Evolutionary conservation across 2,888 invertebrate species (phyloP).

Genomic region (Acanthosepion esculentum): DNA sequence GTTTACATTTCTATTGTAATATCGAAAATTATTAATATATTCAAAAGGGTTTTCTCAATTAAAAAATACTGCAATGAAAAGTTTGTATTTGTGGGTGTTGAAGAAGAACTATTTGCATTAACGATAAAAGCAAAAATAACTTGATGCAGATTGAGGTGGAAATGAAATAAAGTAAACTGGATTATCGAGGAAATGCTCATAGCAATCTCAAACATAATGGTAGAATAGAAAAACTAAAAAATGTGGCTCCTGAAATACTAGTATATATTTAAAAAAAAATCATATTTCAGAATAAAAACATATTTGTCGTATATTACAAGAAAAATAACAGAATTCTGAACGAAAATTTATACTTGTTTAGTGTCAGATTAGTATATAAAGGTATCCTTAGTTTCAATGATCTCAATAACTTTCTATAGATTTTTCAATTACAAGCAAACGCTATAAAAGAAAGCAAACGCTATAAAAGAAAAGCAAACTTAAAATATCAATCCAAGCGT

Average conservation of each 20-base stretch:
- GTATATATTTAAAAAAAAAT: background rate
- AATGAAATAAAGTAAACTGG: background rate
- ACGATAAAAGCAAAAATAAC: background rate
- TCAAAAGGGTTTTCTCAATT: too few relatives aligned
- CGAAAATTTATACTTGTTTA: too few relatives aligned
- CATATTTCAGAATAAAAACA: background rate
- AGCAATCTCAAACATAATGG: background rate
- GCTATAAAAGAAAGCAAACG: background rate
- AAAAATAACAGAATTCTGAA: background rate
- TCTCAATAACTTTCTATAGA: too few relatives aligned
- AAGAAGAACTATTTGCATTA: background rate
- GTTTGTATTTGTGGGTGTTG: background rate
- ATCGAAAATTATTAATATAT: background rate
- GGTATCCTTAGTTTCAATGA: too few relatives aligned
- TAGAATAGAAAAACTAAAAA: background rate
- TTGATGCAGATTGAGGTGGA: background rate
- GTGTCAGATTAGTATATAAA: too few relatives aligned
- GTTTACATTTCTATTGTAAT: background rate
- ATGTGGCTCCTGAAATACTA: background rate
- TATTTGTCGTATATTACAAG: background rate
- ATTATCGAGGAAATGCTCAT: background rate
- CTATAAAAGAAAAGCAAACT: background rate
- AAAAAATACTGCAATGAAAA: background rate
- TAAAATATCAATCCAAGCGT: too few relatives aligned
- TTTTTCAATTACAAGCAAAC: background rate